Evolutionary conservation across 2,888 invertebrate species (phyloP), one percentile per base, ranked within the genome.

Genomic region (Apamea anceps): DNA sequence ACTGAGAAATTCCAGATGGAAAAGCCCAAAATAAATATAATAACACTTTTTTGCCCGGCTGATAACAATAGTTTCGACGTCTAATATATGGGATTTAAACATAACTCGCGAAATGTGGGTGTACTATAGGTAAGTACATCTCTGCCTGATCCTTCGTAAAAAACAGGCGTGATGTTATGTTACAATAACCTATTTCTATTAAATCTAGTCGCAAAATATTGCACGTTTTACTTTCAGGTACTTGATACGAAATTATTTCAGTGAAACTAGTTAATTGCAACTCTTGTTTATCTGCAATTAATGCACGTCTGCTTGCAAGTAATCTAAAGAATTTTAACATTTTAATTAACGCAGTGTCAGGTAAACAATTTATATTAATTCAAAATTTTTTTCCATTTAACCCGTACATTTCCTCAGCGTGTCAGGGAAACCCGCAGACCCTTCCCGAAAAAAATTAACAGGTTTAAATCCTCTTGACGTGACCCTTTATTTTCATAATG

Each of bases 401-500:
- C 60, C 80, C 82, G n/a, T 48, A 77, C 75, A 81, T 90, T 88
- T 85, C 77, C 77, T 74, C 77, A 48, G 75, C 72, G 73, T 68
- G 72, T 5, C 79, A 48, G 81, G 62, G 62, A 75, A 84, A 86
- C 85, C 89, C 84, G 76, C 83, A 88, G 79, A 77, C 81, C 86
- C 79, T 85, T 81, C 76, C 84, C 82, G 77, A 86, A 93, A 87
- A 91, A 92, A 93, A 91, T 89, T 89, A 89, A 87, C 90, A 80
- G 86, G 85, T 82, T 77, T 21, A 79, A 83, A 87, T 79, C 75
- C 79, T 74, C 63, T 18, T 79, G 68, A 80, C 82, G 85, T 91
- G 93, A 92, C 91, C 94, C 92, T 93, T 93, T 94, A 94, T 93
- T 94, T 94, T 92, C 91, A 92, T 93, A 93, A 94, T 93, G 93